These are phyloP conservation scores for Biston stratarius DNA, from an alignment of 2,888 invertebrate species.

Conservation along the genomic window DNA sequence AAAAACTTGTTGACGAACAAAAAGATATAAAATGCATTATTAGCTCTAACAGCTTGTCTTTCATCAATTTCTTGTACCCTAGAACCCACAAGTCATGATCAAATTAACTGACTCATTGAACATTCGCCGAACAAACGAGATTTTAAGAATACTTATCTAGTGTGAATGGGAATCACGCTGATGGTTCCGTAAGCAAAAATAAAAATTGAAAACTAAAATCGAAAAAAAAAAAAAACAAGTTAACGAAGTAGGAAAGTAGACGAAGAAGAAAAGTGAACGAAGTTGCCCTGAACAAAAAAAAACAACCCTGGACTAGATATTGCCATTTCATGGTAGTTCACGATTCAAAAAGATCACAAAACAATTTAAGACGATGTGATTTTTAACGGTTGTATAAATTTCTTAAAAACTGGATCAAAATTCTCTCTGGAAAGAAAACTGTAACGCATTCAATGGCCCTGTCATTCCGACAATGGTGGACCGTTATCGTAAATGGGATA, in stretches of 20 bases:
- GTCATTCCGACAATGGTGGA: slow-evolving; percentile 39
- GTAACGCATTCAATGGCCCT: slow-evolving; percentile 31
- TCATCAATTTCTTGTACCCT: slow-evolving; percentile 10
- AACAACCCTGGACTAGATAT: too few relatives aligned
- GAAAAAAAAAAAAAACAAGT: too few relatives aligned
- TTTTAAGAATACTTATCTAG: not conserved
- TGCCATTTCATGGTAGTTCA: too few relatives aligned
- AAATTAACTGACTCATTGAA: slow-evolving; percentile 40
- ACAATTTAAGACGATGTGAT: not conserved
- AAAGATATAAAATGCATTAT: slow-evolving; percentile 19
- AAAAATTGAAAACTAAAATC: not conserved
- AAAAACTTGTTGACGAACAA: not conserved
- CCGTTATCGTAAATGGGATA: slow-evolving; percentile 42
- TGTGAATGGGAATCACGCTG: not conserved
- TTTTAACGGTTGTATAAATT: not conserved
- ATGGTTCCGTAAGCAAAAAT: not conserved
- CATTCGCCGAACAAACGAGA: slow-evolving; percentile 26
- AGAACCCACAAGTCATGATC: slow-evolving; percentile 24
- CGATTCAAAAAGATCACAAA: not conserved
- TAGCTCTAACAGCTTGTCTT: not conserved
- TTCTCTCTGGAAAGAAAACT: slow-evolving; percentile 31
- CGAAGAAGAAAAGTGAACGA: too few relatives aligned
- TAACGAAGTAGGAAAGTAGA: too few relatives aligned
- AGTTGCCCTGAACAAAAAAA: too few relatives aligned
- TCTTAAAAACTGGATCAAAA: slow-evolving; percentile 28